These are phyloP conservation scores for Drosophila incognita DNA, from an alignment of 2,888 invertebrate genomes.

Conservation along the genomic window DNA sequence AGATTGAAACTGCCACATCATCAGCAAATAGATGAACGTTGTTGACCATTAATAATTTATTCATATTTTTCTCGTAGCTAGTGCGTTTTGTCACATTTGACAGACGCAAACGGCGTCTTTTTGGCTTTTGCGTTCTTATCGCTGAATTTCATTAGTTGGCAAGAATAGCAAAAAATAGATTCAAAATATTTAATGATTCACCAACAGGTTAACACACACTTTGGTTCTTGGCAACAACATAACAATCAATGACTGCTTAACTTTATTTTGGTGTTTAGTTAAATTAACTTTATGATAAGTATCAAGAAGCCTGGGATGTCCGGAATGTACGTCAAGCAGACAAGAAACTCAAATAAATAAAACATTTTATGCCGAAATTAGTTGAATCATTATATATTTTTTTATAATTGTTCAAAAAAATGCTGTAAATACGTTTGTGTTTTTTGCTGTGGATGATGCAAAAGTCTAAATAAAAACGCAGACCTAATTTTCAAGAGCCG, in stretches of 20 bases:
- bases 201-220: constrained; percentile 57
- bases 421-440: constrained; percentile 50
- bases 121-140: constrained; percentile 25
- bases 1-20: constrained; percentile 44
- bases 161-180: constrained; percentile 28
- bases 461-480: constrained; percentile 76
- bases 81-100: constrained; percentile 27
- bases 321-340: constrained; percentile 25
- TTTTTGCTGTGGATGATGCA: constrained; percentile 61
- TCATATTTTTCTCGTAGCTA: constrained; percentile 7
- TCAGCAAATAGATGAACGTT: constrained; percentile 14
- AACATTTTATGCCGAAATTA: constrained; percentile 18
- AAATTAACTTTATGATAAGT: constrained; percentile 25
- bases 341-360: constrained; percentile 25
- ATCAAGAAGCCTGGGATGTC: background rate
- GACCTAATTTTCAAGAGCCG: constrained; percentile 74
- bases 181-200: constrained; percentile 61
- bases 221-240: constrained; percentile 46
- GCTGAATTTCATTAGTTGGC: constrained; percentile 31
- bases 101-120: constrained; percentile 32
- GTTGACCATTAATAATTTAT: constrained; percentile 29
- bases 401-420: constrained; percentile 12
- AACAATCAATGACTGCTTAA: constrained; percentile 6
- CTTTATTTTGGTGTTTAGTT: constrained; percentile 30
- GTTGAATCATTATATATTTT: constrained; percentile 46